Percentiles rank a stretch among this genome's conserved stretches.
phyloP scores from a whole-genome alignment of 2,888 invertebrate species.

The Aphidoletes aphidimyza region DNA sequence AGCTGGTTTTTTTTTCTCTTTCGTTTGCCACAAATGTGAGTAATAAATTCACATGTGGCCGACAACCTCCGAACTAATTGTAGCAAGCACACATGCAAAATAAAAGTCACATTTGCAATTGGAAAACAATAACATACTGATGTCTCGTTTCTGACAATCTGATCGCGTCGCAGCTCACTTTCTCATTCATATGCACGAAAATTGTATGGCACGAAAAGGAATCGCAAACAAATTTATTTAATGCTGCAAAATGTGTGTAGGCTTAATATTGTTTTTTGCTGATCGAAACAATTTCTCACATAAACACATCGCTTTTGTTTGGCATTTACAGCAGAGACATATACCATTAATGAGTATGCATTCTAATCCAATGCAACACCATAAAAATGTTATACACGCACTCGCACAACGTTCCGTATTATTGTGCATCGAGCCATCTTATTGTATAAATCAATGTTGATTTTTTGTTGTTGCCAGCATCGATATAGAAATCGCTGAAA shows the following conservation, averaged over 20 bases:
- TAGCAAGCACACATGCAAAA: neutral
- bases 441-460: conserved; percentile 45
- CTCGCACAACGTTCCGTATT: neutral
- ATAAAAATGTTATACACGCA: neutral
- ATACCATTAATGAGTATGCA: neutral
- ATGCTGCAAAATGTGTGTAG: conserved; percentile 26
- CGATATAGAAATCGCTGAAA: conserved; percentile 10
- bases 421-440: neutral
- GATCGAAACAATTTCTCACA: neutral
- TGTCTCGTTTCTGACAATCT: neutral
- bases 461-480: too few relatives aligned
- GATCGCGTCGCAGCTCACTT: neutral
- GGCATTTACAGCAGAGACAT: neutral
- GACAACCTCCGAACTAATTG: conserved; percentile 29
- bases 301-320: neutral
- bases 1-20: neutral
- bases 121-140: conserved; percentile 7
- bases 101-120: neutral
- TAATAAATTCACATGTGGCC: conserved; percentile 40
- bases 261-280: neutral
- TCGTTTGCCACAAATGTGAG: conserved; percentile 26
- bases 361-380: conserved; percentile 20
- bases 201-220: too few relatives aligned
- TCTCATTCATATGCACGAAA: too few relatives aligned
- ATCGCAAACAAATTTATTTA: conserved; percentile 44